A percentile compares a stretch with the other conserved stretches of the same genome.
Evolutionary conservation across 2,888 invertebrate genomes (phyloP).

Genomic region (Eumacrocentrus americanus): DNA sequence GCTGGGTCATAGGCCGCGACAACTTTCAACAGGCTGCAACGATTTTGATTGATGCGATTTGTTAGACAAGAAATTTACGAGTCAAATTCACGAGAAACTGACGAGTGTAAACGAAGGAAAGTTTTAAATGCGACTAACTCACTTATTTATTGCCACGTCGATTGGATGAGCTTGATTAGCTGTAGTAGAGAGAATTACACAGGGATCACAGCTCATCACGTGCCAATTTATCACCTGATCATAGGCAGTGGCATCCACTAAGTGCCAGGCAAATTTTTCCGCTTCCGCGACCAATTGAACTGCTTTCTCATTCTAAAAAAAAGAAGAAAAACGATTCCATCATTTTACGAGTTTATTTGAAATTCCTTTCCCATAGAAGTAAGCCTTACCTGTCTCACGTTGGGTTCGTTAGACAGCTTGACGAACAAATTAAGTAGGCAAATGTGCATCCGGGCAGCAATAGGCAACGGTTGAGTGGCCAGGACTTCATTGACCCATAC

Average conservation of each 20-base stretch:
- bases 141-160: slow-evolving; percentile 69
- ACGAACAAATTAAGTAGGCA: slow-evolving; percentile 73
- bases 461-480: slow-evolving; percentile 58
- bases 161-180: slow-evolving; percentile 63
- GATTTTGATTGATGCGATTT: too few species aligned
- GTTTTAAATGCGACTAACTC: slow-evolving; percentile 34
- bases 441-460: slow-evolving; percentile 65
- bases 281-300: slow-evolving; percentile 66
- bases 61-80: neutral
- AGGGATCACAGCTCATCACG: slow-evolving; percentile 74
- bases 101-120: neutral
- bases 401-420: slow-evolving; percentile 75
- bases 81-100: neutral
- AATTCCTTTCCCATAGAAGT: neutral
- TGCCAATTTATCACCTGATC: slow-evolving; percentile 77
- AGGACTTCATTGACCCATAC: slow-evolving; percentile 65
- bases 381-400: slow-evolving; percentile 66
- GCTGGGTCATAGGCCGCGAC: slow-evolving; percentile 67
- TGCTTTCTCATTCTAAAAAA: slow-evolving; percentile 60
- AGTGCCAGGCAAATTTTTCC: slow-evolving; percentile 70
- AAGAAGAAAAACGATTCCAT: neutral
- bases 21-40: slow-evolving; percentile 67
- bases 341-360: slow-evolving; percentile 32
- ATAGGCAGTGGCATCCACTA: slow-evolving; percentile 68
- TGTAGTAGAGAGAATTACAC: slow-evolving; percentile 65